phyloP scores from a whole-genome alignment of 2,113 vertebrate genomes.

The Brachyistius frenatus region DNA sequence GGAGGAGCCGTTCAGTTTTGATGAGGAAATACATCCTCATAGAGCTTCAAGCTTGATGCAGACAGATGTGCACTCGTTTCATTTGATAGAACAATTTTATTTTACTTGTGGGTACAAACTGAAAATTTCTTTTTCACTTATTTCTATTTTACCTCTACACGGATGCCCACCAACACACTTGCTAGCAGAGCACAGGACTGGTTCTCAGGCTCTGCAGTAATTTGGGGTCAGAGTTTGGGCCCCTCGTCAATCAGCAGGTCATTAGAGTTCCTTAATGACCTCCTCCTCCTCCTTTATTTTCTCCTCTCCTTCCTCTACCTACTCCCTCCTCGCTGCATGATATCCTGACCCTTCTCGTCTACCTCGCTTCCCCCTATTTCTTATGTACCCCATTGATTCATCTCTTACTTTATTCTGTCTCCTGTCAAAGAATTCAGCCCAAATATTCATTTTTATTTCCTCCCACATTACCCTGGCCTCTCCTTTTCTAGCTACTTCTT shows the following conservation, averaged over 20 bases:
- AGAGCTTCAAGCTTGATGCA: too few relatives aligned
- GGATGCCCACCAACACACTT: constrained; percentile 52
- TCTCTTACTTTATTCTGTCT: constrained; percentile 23
- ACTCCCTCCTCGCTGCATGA: constrained; percentile 30
- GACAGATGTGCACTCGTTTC: too few relatives aligned
- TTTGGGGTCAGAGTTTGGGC: constrained; percentile 81
- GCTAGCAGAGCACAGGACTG: constrained; percentile 45
- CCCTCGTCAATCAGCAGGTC: constrained; percentile 83
- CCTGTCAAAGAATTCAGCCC: constrained; percentile 20
- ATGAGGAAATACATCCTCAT: too few relatives aligned
- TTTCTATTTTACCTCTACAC: constrained; percentile 33
- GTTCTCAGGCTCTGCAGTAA: constrained; percentile 83
- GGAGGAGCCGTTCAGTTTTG: too few relatives aligned
- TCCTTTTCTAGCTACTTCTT: constrained; percentile 23
- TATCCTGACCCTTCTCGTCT: constrained; percentile 30
- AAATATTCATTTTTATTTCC: not conserved
- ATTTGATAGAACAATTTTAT: too few relatives aligned
- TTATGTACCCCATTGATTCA: constrained; percentile 19
- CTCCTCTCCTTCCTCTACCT: constrained; percentile 2
- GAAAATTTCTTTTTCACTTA: not conserved
- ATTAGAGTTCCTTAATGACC: constrained; percentile 83
- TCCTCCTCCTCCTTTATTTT: constrained; percentile 9
- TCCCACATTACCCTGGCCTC: constrained; percentile 6
- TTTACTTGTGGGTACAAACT: not conserved
- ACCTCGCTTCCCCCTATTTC: constrained; percentile 4